Percentiles rank a stretch among this genome's conserved stretches.
Conservation (phyloP, 2,888 invertebrate genomes). For the Noctua fimbriata region DNA sequence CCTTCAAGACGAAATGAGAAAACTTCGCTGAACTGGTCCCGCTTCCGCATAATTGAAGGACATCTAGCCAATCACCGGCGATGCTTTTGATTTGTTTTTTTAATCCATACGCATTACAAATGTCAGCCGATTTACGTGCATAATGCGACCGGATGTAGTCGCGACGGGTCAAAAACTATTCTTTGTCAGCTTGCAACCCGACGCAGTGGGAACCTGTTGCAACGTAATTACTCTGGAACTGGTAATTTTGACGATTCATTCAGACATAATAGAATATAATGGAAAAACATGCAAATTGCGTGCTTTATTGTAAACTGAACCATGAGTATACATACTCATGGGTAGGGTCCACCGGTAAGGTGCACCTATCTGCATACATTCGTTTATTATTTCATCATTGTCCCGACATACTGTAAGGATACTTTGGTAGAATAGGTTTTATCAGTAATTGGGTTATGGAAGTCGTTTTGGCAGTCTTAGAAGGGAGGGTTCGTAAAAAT, state of each 20-base stretch:
- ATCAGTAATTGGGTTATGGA: not conserved
- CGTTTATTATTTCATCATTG: not conserved
- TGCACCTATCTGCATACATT: not conserved
- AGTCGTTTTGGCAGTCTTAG: not conserved
- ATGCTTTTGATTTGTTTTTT: constrained; percentile 38
- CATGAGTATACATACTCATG: not conserved
- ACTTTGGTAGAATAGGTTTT: constrained; percentile 8
- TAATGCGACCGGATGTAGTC: constrained; percentile 58
- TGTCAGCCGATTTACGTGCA: constrained; percentile 55
- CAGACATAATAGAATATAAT: constrained; percentile 21
- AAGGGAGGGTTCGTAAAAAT: not conserved
- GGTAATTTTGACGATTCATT: constrained; percentile 48
- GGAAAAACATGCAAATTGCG: constrained; percentile 18
- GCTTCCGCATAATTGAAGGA: constrained; percentile 65
- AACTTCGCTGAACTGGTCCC: constrained; percentile 57
- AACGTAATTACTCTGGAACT: constrained; percentile 44
- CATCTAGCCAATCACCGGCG: constrained; percentile 44
- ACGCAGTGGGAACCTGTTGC: constrained; percentile 59
- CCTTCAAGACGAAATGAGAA: constrained; percentile 50
- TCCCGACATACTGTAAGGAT: not conserved
- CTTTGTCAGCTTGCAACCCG: constrained; percentile 53
- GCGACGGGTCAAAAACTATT: constrained; percentile 62
- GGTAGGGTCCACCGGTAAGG: not conserved
- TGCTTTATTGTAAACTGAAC: constrained; percentile 25
- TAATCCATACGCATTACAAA: constrained; percentile 30